Base-by-base conservation (phyloP, 2,113 vertebrate species). In the Galeopterus variegatus region DNA sequence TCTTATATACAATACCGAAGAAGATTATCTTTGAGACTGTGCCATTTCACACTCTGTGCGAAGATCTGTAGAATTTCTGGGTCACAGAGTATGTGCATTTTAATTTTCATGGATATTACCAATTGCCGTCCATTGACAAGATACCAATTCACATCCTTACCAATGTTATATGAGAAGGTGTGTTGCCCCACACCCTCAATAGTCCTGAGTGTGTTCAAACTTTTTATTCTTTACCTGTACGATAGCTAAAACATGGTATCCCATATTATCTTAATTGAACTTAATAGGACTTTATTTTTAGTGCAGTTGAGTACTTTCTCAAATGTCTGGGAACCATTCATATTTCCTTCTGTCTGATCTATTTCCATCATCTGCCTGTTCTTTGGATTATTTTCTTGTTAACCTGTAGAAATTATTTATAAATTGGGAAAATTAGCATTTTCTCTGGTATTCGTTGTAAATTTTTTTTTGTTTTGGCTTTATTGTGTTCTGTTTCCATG, bases 341-440 rank as follows among this genome's bases (percentile, higher is more conserved):
- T n/a, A 26, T 45, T 90, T 94, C 88, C 62, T 86, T 77, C 36
- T 77, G 54, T 81, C 62, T 18, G 17, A 77, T 54, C 12, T 31
- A 5, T 87, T 93, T 90, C 52, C 18, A 60, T 58, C 11, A 88
- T 33, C 65, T 72, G 28, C 45, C 19, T 89, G 31, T 73, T 86
- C 33, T 76, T 18, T 60, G 14, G 10, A 45, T 67, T 54, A 65
- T 77, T 60, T 95, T 60, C 75, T 77, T 90, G 15, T 83, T 54
- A 72, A n/a, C 48, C 31, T 75, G 24, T 45, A 87, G 19, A 79
- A 86, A 90, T 65, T 70, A 65, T 62, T 64, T 52, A 11, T 65
- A 89, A 89, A 33, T 67, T 70, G 23, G 36, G 28, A 1, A 86
- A 89, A 86, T 70, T n/a, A 82, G 8, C 8, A 64, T 94, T 97